A percentile compares a stretch with the other conserved stretches of the same genome.
Evolutionary conservation across 2,113 vertebrate genomes (phyloP).

Genomic region (Sander lucioperca): DNA sequence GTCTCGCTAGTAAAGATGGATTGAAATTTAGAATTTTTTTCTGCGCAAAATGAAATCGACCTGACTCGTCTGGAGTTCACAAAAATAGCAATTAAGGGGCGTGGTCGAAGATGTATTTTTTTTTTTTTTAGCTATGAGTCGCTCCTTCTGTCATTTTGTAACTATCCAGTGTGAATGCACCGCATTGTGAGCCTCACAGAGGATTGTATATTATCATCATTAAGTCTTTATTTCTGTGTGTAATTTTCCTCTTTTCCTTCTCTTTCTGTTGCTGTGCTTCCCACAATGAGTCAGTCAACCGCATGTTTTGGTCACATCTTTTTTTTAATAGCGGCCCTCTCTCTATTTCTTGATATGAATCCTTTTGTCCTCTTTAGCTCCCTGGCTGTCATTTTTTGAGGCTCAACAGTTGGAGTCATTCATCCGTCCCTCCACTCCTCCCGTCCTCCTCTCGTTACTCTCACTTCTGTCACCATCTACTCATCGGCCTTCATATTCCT

Average conservation of each 20-base stretch:
- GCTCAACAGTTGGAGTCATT: constrained; percentile 44
- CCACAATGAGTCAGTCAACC: constrained; percentile 39
- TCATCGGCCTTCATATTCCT: constrained; percentile 22
- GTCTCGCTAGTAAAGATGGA: too few species aligned
- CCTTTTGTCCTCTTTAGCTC: constrained; percentile 3
- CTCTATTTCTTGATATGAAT: constrained; percentile 8
- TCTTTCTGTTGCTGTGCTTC: constrained; percentile 4
- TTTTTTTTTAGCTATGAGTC: not conserved
- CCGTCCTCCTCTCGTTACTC: not conserved
- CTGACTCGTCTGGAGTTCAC: too few species aligned
- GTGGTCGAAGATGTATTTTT: too few species aligned
- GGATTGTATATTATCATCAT: not conserved
- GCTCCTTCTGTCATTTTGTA: not conserved
- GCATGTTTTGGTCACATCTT: constrained; percentile 7
- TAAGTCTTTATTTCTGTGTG: not conserved
- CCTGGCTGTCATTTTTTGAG: not conserved
- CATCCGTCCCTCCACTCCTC: constrained; percentile 14
- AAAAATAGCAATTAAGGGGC: too few species aligned
- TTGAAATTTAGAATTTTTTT: too few species aligned
- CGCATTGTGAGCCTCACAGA: not conserved
- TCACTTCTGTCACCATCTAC: constrained; percentile 26
- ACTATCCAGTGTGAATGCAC: not conserved
- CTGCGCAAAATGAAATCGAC: too few species aligned
- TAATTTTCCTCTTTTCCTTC: not conserved
- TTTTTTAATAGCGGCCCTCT: constrained; percentile 19